Evolutionary conservation across 2,797 vertebrate species (phyloP).

Genomic region (Pagetopsis macropterus): DNA sequence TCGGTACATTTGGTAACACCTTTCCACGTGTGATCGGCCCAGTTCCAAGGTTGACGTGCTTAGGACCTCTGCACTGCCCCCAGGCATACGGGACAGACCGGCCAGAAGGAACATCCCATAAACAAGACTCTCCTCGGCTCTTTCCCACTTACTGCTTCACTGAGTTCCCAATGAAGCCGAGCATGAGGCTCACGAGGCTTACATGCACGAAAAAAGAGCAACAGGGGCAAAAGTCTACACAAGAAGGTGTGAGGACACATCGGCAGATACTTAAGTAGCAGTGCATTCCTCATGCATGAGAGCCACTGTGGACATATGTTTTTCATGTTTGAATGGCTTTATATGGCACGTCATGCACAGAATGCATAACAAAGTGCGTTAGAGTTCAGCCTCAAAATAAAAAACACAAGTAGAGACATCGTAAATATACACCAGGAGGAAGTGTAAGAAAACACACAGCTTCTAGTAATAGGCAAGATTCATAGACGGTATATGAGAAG

Average conservation of each 20-base stretch:
- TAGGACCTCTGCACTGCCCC: conserved; percentile 6
- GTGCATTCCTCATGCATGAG: conserved; percentile 18
- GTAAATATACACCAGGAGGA: too few relatives aligned
- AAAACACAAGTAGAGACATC: too few relatives aligned
- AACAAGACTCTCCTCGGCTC: conserved; percentile 35
- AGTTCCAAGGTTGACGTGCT: conserved; percentile 16
- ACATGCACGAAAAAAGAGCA: conserved; percentile 30
- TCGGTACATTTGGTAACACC: conserved; percentile 5
- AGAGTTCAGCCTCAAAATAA: too few relatives aligned
- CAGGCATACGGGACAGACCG: background rate
- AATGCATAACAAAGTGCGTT: too few relatives aligned
- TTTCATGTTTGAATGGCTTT: background rate
- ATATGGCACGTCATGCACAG: too few relatives aligned
- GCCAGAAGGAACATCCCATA: conserved; percentile 38
- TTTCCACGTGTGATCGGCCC: conserved; percentile 12
- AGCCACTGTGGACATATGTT: background rate
- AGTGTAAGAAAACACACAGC: too few relatives aligned
- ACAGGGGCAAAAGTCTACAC: conserved; percentile 1
- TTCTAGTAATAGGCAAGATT: too few relatives aligned
- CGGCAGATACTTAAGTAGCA: background rate
- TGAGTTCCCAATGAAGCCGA: conserved; percentile 35
- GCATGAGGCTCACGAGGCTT: conserved; percentile 23
- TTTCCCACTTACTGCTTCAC: conserved; percentile 49
- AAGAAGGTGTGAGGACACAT: conserved; percentile 11
- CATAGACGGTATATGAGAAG: too few relatives aligned